Evolutionary conservation across 2,113 vertebrate species (phyloP), one percentile per base, ranked within the genome.

Genomic region (Nibea coibor): DNA sequence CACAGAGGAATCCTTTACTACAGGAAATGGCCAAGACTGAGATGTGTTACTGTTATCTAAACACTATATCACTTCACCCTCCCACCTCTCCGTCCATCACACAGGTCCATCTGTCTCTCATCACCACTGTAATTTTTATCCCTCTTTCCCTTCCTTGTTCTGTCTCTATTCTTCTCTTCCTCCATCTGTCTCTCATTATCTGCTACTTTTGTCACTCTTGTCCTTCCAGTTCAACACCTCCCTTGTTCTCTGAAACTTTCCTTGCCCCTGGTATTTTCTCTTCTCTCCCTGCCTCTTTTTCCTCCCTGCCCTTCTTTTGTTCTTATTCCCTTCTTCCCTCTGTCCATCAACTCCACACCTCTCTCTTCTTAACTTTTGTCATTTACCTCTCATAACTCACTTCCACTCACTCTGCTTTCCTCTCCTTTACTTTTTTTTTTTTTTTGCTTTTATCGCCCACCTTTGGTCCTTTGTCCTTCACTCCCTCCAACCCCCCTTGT

Each of bases 181-280:
- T 72, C 76, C 75, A 73, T 80, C 75, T 71, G 70, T 81, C 58
- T 82, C 47, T 75, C 57, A 75, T 86, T 82, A 77, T 81, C 43
- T 65, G 56, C 65, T 75, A 75, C 75, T 76, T 72, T 71, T 56
- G 35, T 79, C 83, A 83, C 73, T 75, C 62, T 65, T 45, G 56
- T 83, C 56, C 59, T 72, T 28, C 75, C 57, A 57, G 39, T 74
- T 53, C 61, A 72, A 45, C 69, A 66, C 75, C 75, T 69, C 57
- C 54, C 31, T 35, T 26, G 35, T 78, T 57, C 42, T 54, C 39
- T 59, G 14, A 0, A 53, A 68, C 75, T 67, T 59, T 56, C 78
- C 48, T 71, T 73, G 26, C 53, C 26, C 43, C 76, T 17, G 22
- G 35, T 77, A 63, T 51, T 63, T 43, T 42, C 54, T 56, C 5